phyloP scores from a whole-genome alignment of 2,113 vertebrate genomes.

The Synchiropus splendidus region DNA sequence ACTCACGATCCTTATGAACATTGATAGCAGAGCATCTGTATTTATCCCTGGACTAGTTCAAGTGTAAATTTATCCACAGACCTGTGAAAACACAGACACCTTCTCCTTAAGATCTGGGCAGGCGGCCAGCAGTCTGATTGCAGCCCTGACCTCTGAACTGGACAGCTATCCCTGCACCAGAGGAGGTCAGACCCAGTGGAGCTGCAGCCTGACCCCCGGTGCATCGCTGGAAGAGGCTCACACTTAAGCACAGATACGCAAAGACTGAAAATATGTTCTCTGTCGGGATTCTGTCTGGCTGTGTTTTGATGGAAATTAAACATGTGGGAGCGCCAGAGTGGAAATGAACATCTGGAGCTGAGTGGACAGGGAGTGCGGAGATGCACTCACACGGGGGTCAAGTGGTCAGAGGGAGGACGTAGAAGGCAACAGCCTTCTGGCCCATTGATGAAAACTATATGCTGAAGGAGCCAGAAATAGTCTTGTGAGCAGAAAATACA shows the following conservation, averaged over 20 bases:
- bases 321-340: slow-evolving; percentile 40
- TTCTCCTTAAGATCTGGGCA: slow-evolving; percentile 45
- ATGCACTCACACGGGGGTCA: slow-evolving; percentile 10
- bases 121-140: slow-evolving; percentile 64
- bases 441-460: no score
- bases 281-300: slow-evolving; percentile 37
- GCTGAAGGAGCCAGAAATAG: not conserved
- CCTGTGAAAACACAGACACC: no score
- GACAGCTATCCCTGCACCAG: slow-evolving; percentile 46
- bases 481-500: no score
- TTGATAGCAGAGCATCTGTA: no score
- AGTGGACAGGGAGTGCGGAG: slow-evolving; percentile 4
- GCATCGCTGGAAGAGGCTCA: slow-evolving; percentile 14
- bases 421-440: slow-evolving; percentile 2
- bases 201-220: slow-evolving; percentile 54
- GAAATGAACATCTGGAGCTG: slow-evolving; percentile 39
- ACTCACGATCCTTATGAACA: no score
- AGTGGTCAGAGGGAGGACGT: slow-evolving; percentile 19
- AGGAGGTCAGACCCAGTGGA: slow-evolving; percentile 58
- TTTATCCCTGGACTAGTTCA: no score
- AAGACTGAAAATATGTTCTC: slow-evolving; percentile 28
- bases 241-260: slow-evolving; percentile 39
- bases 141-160: slow-evolving; percentile 53
- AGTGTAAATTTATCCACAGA: no score
- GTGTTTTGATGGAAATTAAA: slow-evolving; percentile 54